Base-by-base conservation (phyloP, 2,888 invertebrate genomes). In the Pogonocherus hispidulus region DNA sequence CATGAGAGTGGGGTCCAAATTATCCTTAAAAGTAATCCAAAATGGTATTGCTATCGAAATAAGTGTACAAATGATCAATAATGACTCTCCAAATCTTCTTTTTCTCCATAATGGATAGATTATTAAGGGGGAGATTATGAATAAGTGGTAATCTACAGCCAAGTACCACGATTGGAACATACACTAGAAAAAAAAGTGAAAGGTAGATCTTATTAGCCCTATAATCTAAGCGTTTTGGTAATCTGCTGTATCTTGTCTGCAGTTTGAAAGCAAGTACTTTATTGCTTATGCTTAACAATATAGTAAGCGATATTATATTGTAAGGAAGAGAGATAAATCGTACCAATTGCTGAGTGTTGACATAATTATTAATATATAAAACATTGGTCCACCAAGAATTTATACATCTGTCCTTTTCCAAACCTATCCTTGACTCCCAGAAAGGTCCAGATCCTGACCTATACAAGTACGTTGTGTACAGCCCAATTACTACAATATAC, bases 91-190 rank as follows among this genome's bases (percentile, higher is more conserved):
- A 47, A 88, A 71, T 78, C 87, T 87, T 27, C 88, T 86, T 86
- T 90, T 90, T 78, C 87, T 88, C 90, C 91, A 91, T 14, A 93
- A 82, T n/a, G 90, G 87, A 82, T 89, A 92, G 72, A 93, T 90
- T 62, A 92, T 86, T 49, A 90, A 83, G 0, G 93, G 91, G 0
- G 92, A 91, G 47, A 92, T 79, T 77, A 92, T 87, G 84, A 84
- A 85, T 32, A 85, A 69, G 65, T 85, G 85, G 27, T 81, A 84
- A 73, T 85, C 85, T 1, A 81, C 83, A 3, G 87, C 85, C 63
- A 92, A 85, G 77, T 91, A 92, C 92, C 92, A 92, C 0, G 92
- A 91, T 83, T 92, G 91, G 84, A 91, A 92, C 91, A 92, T 92
- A 75, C 91, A 92, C 91, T 91, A 86, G 63, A 78, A 75, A 18